Evolutionary conservation across 1,140 invertebrate genomes (phyloP).

Genomic region (Nasonia longicornis): DNA sequence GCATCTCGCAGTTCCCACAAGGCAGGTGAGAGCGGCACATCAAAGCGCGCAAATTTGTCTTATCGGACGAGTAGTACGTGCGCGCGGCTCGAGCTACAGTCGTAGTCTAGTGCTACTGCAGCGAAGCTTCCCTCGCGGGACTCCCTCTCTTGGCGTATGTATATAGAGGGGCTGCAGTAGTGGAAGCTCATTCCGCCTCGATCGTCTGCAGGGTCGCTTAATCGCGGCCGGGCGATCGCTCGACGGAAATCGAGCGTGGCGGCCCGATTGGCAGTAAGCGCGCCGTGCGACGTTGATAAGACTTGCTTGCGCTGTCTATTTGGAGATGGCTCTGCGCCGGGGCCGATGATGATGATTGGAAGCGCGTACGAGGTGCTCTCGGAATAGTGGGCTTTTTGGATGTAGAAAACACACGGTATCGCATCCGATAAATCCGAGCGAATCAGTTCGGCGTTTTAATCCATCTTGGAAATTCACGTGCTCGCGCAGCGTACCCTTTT

Average conservation of each 20-base stretch:
- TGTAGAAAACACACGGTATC: background rate
- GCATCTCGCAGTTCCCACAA: background rate
- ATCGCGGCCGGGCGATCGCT: background rate
- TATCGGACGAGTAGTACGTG: background rate
- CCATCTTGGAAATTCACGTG: background rate
- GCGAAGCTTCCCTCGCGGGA: background rate
- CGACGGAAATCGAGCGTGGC: slow-evolving; percentile 10
- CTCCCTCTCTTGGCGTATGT: background rate
- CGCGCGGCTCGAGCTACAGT: no score
- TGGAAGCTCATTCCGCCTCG: slow-evolving; percentile 1
- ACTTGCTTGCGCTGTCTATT: background rate
- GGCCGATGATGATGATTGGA: no score
- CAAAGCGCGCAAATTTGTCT: slow-evolving; percentile 9
- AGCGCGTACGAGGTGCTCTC: no score
- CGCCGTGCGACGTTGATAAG: background rate
- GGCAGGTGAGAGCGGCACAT: background rate
- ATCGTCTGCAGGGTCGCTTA: background rate
- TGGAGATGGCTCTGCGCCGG: background rate
- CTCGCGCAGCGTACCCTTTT: background rate
- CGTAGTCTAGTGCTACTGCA: background rate
- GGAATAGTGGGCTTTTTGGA: no score
- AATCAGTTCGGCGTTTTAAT: background rate
- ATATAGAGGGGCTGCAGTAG: background rate
- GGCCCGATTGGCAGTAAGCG: background rate
- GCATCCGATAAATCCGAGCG: background rate